These are phyloP conservation scores for Falcunculus frontatus DNA, from an alignment of 2,113 vertebrate genomes.

Conservation along the genomic window DNA sequence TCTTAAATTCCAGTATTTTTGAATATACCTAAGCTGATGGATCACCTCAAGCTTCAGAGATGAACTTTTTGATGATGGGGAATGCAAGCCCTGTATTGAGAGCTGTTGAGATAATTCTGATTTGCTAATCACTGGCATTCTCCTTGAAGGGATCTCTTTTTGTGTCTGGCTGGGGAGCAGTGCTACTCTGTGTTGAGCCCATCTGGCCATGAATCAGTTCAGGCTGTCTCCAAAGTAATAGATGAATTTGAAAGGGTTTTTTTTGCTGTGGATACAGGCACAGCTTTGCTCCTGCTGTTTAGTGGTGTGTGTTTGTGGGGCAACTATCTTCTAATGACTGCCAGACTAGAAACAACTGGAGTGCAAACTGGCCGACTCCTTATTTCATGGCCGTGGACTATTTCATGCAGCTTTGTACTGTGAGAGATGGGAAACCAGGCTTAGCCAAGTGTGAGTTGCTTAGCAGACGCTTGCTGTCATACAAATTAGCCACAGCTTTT, in stretches of 20 bases:
- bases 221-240: neutral
- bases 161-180: neutral
- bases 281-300: neutral
- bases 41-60: neutral
- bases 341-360: neutral
- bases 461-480: constrained; percentile 48
- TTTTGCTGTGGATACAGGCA: neutral
- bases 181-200: neutral
- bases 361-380: neutral
- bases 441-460: constrained; percentile 18
- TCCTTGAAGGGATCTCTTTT: neutral
- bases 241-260: neutral
- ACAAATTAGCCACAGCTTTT: constrained; percentile 48
- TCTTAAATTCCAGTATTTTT: neutral
- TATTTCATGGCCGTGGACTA: neutral
- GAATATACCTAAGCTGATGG: neutral
- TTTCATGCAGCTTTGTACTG: neutral
- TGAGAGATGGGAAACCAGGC: neutral
- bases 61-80: neutral
- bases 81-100: neutral
- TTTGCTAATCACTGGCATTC: neutral
- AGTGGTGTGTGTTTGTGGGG: neutral
- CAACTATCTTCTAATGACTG: neutral
- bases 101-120: neutral
- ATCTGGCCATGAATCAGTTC: neutral